Evolutionary conservation across 2,888 invertebrate genomes (phyloP).

Genomic region (Meiosimyza decipiens): DNA sequence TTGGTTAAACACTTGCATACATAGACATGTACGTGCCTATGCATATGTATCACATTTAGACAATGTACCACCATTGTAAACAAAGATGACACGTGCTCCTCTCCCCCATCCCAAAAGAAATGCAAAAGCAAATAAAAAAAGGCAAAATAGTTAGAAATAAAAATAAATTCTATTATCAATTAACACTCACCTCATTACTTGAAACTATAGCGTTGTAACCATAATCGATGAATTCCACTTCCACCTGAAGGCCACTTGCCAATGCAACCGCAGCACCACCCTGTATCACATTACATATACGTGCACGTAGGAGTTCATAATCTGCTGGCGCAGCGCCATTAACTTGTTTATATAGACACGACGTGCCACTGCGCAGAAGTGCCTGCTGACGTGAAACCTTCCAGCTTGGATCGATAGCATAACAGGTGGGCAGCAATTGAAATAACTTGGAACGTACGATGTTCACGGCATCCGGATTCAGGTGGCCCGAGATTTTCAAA

Average conservation of each 20-base stretch:
- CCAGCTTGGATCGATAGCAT: constrained; percentile 56
- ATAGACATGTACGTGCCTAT: too few relatives aligned
- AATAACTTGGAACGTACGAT: constrained; percentile 58
- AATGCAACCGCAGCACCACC: constrained; percentile 19
- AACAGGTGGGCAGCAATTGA: constrained; percentile 56
- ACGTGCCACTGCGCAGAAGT: constrained; percentile 53
- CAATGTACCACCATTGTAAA: too few relatives aligned
- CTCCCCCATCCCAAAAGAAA: background rate
- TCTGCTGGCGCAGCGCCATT: constrained; percentile 56
- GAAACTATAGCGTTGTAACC: constrained; percentile 75
- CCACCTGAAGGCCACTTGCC: constrained; percentile 69
- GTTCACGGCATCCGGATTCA: constrained; percentile 58
- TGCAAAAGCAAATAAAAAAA: background rate
- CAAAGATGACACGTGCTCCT: background rate
- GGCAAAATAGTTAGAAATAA: constrained; percentile 15
- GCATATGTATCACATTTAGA: too few relatives aligned
- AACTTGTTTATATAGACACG: constrained; percentile 66
- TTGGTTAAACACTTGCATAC: too few relatives aligned
- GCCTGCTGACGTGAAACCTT: constrained; percentile 55
- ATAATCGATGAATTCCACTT: constrained; percentile 76
- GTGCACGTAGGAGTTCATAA: constrained; percentile 58
- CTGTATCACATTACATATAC: constrained; percentile 63
- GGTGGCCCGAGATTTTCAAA: constrained; percentile 79
- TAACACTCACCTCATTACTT: constrained; percentile 67
- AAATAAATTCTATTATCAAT: constrained; percentile 19